These are phyloP conservation scores for Habroteleia sp. DNA, from an alignment of 2,888 invertebrate genomes.

Conservation along the genomic window DNA sequence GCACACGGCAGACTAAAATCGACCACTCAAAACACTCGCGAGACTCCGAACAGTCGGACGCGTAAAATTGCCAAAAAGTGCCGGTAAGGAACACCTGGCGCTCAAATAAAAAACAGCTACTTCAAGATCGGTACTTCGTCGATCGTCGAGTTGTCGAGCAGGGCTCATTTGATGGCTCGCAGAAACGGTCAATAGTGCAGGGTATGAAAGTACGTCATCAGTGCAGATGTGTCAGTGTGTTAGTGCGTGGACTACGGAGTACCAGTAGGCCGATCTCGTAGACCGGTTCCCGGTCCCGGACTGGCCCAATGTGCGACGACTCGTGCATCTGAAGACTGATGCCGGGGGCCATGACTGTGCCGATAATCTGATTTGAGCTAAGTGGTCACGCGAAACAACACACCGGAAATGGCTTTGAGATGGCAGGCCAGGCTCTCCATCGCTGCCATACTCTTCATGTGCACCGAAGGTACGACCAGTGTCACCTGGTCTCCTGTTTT, in stretches of 20 bases:
- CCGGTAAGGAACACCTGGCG: no score
- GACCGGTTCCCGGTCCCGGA: slow-evolving; percentile 12
- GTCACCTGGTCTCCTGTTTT: background rate
- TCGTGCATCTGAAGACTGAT: slow-evolving; percentile 21
- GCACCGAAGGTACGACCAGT: slow-evolving; percentile 77
- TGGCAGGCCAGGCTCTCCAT: slow-evolving; percentile 80
- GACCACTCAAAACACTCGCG: no score
- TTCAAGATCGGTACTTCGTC: no score
- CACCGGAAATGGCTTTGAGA: slow-evolving; percentile 79
- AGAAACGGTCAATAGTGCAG: no score
- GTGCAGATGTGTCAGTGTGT: slow-evolving; percentile 40
- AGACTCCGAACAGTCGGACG: no score
- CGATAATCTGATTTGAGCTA: slow-evolving; percentile 69
- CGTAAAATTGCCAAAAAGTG: no score
- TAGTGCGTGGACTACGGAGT: slow-evolving; percentile 13
- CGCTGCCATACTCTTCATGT: slow-evolving; percentile 80
- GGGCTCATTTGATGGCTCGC: no score
- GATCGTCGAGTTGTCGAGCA: no score
- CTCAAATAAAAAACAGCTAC: no score
- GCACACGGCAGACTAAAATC: no score
- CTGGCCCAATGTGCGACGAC: slow-evolving; percentile 17
- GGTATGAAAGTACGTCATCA: slow-evolving; percentile 1
- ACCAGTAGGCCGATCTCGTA: slow-evolving; percentile 4
- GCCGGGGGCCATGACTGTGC: slow-evolving; percentile 58
- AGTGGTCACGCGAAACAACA: slow-evolving; percentile 66